Percentiles rank a stretch among this genome's conserved stretches.
These are phyloP conservation scores for Sphaerophoria taeniata DNA, from an alignment of 2,888 invertebrate genomes.

Conservation along the genomic window DNA sequence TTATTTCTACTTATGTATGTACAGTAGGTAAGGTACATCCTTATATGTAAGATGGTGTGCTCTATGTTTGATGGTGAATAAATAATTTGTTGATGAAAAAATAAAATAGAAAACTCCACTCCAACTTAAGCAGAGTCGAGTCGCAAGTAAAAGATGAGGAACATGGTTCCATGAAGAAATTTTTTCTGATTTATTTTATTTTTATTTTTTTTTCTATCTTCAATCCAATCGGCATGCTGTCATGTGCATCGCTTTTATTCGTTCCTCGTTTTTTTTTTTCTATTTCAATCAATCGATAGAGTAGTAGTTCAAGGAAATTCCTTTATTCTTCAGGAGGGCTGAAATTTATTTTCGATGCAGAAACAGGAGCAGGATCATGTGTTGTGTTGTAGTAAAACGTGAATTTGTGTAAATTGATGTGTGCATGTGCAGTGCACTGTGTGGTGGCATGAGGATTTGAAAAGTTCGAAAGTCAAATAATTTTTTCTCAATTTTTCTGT, in stretches of 20 bases:
- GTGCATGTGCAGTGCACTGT: neutral
- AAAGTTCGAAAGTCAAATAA: constrained; percentile 42
- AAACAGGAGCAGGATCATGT: neutral
- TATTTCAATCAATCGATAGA: constrained; percentile 44
- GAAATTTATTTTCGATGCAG: constrained; percentile 20
- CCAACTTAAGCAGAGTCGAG: constrained; percentile 18
- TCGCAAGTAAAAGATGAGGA: constrained; percentile 13
- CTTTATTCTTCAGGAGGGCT: constrained; percentile 16
- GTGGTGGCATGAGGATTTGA: constrained; percentile 9
- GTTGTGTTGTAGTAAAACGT: neutral
- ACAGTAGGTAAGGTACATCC: constrained; percentile 5
- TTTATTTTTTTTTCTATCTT: constrained; percentile 22
- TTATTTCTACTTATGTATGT: constrained; percentile 31
- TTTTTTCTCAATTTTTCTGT: neutral
- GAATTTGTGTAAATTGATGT: neutral
- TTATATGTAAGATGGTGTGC: neutral
- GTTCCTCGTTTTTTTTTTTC: neutral
- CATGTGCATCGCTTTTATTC: constrained; percentile 37
- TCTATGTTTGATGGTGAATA: constrained; percentile 43
- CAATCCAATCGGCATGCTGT: constrained; percentile 51
- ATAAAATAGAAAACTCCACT: constrained; percentile 34
- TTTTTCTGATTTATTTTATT: no score
- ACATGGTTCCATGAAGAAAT: neutral
- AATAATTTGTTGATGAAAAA: constrained; percentile 35
- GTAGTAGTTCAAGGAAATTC: constrained; percentile 49